These are phyloP conservation scores for Coregonus suidteri DNA, from an alignment of 2,797 vertebrate species.

Conservation along the genomic window DNA sequence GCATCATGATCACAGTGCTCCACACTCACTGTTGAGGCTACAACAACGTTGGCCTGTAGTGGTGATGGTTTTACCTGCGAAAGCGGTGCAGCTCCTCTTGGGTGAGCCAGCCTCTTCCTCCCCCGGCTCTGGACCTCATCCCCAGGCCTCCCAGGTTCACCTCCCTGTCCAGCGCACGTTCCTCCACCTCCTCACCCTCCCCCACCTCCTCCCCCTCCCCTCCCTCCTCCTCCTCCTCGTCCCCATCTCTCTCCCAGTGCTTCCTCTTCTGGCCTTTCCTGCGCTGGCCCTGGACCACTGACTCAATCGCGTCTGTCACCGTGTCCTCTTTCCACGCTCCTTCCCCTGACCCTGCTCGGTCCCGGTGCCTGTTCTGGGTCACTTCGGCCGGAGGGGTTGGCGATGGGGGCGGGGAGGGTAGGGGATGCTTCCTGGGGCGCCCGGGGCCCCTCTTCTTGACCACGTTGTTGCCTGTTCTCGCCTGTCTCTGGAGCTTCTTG, in stretches of 20 bases:
- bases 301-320: constrained; percentile 89
- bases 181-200: constrained; percentile 51
- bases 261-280: constrained; percentile 84
- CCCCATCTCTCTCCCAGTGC: constrained; percentile 69
- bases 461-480: constrained; percentile 92
- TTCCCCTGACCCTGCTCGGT: constrained; percentile 45
- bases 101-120: constrained; percentile 68
- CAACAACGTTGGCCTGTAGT: constrained; percentile 11
- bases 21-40: constrained; percentile 19
- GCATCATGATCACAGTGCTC: not conserved
- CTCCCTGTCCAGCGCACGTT: constrained; percentile 60
- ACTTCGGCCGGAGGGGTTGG: constrained; percentile 57
- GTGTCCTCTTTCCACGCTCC: constrained; percentile 72
- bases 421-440: constrained; percentile 85
- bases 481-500: constrained; percentile 96
- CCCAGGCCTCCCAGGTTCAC: constrained; percentile 61
- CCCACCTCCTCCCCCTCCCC: constrained; percentile 40
- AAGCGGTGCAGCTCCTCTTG: constrained; percentile 76
- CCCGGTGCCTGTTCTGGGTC: constrained; percentile 55
- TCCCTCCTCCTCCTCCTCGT: constrained; percentile 69
- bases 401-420: constrained; percentile 74
- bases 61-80: constrained; percentile 62
- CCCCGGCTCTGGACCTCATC: constrained; percentile 53
- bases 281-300: constrained; percentile 89
- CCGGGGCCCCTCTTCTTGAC: constrained; percentile 95